Evolutionary conservation across 92 coral and sea anemone genomes (phyloP).

Genomic region (Paramuricea clavata): DNA sequence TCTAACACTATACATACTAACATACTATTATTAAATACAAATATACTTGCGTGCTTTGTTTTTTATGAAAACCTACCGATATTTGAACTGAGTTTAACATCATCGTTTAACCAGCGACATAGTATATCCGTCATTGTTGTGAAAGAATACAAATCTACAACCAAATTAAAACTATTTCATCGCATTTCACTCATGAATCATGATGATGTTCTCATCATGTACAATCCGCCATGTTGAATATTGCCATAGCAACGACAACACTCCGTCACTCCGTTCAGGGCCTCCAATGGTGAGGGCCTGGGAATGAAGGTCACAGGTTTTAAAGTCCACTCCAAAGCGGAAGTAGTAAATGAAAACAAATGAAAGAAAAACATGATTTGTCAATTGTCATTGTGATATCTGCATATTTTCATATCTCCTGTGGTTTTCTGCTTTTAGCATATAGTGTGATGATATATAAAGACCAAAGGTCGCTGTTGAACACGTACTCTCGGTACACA

Average conservation of each 20-base stretch:
- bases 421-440: constrained; percentile 5
- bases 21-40: too few relatives aligned
- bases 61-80: constrained; percentile 75
- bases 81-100: constrained; percentile 82
- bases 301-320: neutral
- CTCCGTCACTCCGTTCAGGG: too few relatives aligned
- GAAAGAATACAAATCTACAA: constrained; percentile 14
- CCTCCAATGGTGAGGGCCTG: too few relatives aligned
- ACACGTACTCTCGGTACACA: neutral
- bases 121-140: constrained; percentile 90
- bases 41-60: too few relatives aligned
- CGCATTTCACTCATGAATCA: neutral
- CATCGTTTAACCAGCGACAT: constrained; percentile 98
- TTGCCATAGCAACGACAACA: constrained; percentile 34
- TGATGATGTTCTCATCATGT: neutral
- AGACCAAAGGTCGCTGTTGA: constrained; percentile 13
- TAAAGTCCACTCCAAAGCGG: neutral
- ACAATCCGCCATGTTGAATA: constrained; percentile 38
- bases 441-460: neutral
- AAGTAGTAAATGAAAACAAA: neutral
- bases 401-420: neutral
- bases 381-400: neutral
- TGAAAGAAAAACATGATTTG: neutral
- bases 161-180: neutral
- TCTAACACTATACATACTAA: too few relatives aligned